phyloP scores from a whole-genome alignment of 2,113 vertebrate genomes.

The Mohoua ochrocephala region DNA sequence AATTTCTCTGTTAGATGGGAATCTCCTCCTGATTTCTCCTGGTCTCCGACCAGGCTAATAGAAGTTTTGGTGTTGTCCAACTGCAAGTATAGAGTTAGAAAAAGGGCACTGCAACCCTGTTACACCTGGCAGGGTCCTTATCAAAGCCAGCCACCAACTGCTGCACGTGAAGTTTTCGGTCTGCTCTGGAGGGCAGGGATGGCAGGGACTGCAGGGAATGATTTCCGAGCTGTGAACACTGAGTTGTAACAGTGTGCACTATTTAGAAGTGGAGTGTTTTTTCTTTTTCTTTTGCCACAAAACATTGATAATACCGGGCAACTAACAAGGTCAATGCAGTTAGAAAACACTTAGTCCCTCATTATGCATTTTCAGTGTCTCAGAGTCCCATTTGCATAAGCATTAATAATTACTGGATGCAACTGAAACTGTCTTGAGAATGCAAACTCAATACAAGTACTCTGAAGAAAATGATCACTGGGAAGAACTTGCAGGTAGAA shows the following conservation, averaged over 20 bases:
- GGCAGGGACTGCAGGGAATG: neutral
- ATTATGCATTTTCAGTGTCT: neutral
- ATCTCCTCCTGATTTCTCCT: neutral
- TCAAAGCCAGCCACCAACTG: neutral
- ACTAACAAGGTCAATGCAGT: neutral
- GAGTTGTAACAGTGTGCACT: neutral
- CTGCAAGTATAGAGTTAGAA: neutral
- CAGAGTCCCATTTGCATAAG: neutral
- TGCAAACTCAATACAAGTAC: neutral
- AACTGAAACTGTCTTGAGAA: neutral
- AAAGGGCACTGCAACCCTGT: neutral
- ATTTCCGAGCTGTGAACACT: neutral
- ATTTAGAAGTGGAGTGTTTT: neutral
- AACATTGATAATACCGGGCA: neutral
- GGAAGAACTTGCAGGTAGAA: neutral
- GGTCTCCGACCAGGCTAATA: neutral
- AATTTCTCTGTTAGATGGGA: neutral
- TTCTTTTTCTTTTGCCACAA: neutral
- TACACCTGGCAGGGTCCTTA: neutral
- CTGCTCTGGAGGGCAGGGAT: neutral
- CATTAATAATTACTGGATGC: neutral
- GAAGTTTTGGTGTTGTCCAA: neutral
- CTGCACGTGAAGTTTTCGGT: neutral
- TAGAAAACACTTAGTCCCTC: neutral
- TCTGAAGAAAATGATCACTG: neutral